Evolutionary conservation across 2,797 vertebrate species (phyloP).

Genomic region (Scleropages formosus): DNA sequence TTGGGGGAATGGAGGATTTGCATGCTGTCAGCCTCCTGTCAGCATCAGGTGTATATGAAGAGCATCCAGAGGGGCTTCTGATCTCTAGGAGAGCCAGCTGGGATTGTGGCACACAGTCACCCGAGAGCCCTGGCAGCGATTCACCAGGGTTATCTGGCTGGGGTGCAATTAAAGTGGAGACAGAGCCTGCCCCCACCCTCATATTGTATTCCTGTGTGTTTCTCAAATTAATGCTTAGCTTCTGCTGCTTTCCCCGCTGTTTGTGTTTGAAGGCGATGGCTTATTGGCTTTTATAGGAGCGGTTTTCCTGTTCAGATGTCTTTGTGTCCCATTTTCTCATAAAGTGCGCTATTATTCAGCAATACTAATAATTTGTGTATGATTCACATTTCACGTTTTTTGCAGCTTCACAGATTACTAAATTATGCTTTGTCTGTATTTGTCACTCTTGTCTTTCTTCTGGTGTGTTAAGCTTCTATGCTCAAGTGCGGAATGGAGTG

Average conservation of each 20-base stretch:
- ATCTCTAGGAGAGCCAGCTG: constrained; percentile 6
- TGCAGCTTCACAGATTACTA: too few relatives aligned
- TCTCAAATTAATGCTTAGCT: constrained; percentile 19
- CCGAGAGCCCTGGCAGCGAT: not conserved
- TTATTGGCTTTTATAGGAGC: constrained; percentile 12
- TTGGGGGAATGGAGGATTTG: constrained; percentile 3
- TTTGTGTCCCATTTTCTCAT: not conserved
- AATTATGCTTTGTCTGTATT: too few relatives aligned
- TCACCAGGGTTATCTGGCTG: constrained; percentile 16
- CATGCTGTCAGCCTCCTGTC: not conserved
- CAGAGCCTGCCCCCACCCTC: too few relatives aligned
- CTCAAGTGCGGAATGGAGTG: not conserved
- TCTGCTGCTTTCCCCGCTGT: constrained; percentile 12
- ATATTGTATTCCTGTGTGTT: constrained; percentile 13
- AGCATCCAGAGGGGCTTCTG: not conserved
- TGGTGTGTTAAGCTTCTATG: not conserved
- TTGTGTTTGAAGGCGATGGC: not conserved
- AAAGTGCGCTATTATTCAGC: not conserved
- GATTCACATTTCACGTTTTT: too few relatives aligned
- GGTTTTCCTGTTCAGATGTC: not conserved
- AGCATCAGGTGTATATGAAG: not conserved
- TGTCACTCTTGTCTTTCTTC: too few relatives aligned
- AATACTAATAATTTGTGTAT: too few relatives aligned
- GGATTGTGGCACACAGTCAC: not conserved
- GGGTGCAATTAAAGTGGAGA: constrained; percentile 24